phyloP scores from a whole-genome alignment of 2,797 vertebrate genomes.

The Micrastur ruficollis region DNA sequence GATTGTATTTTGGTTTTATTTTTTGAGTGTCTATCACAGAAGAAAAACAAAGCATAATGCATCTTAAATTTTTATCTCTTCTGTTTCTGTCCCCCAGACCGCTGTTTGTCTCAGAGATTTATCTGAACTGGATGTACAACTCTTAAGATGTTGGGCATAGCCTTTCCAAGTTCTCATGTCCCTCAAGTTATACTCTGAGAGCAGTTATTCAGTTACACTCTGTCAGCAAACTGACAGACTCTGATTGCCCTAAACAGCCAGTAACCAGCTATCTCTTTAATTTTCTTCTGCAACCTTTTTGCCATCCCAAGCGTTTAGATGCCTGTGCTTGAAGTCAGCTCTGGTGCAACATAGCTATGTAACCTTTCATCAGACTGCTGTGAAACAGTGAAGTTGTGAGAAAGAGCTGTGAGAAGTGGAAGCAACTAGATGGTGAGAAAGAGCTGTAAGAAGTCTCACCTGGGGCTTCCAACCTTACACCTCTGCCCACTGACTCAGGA shows the following conservation, averaged over 20 bases:
- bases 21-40: not conserved
- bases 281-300: not conserved
- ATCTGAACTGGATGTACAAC: not conserved
- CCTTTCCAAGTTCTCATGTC: not conserved
- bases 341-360: not conserved
- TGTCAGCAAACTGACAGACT: not conserved
- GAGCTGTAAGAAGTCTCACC: not conserved
- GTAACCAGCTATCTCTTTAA: not conserved
- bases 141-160: not conserved
- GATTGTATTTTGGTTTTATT: not conserved
- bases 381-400: not conserved
- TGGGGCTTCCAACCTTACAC: not conserved
- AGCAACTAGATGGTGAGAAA: not conserved
- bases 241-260: not conserved
- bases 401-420: not conserved
- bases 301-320: not conserved
- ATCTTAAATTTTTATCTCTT: not conserved
- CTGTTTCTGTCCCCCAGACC: not conserved
- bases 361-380: not conserved
- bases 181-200: not conserved
- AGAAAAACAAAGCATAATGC: not conserved
- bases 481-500: not conserved
- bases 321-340: not conserved
- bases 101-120: not conserved
- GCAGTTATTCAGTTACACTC: accelerated